These are phyloP conservation scores for Trachelus troglodyta DNA, from an alignment of 2,888 invertebrate species.

Conservation along the genomic window DNA sequence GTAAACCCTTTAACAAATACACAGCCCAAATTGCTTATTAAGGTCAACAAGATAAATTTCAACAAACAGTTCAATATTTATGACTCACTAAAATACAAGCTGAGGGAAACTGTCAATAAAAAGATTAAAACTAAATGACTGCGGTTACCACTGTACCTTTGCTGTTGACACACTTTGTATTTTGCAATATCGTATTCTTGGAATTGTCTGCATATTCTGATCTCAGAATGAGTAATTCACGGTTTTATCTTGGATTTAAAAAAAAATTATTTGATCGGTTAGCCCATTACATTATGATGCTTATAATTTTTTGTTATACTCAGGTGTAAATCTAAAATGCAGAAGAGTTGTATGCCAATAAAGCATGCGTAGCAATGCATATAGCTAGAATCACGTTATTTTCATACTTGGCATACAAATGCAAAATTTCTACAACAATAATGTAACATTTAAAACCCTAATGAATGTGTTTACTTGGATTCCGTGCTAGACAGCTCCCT, in stretches of 20 bases:
- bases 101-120: neutral
- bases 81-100: neutral
- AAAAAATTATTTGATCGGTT: neutral
- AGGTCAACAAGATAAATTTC: neutral
- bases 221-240: neutral
- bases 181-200: neutral
- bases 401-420: slow-evolving; percentile 16
- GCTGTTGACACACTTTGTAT: neutral
- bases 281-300: neutral
- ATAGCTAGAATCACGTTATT: slow-evolving; percentile 19
- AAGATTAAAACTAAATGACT: neutral
- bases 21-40: neutral
- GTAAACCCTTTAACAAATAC: neutral
- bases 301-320: neutral
- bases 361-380: neutral
- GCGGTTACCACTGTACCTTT: neutral
- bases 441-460: neutral
- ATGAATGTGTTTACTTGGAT: neutral
- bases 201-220: neutral
- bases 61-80: neutral
- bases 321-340: neutral
- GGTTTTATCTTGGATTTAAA: neutral
- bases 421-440: slow-evolving; percentile 1
- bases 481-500: neutral
- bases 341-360: neutral